Base-by-base conservation (phyloP, 2,797 vertebrate species). In the Sebastes vulpes region DNA sequence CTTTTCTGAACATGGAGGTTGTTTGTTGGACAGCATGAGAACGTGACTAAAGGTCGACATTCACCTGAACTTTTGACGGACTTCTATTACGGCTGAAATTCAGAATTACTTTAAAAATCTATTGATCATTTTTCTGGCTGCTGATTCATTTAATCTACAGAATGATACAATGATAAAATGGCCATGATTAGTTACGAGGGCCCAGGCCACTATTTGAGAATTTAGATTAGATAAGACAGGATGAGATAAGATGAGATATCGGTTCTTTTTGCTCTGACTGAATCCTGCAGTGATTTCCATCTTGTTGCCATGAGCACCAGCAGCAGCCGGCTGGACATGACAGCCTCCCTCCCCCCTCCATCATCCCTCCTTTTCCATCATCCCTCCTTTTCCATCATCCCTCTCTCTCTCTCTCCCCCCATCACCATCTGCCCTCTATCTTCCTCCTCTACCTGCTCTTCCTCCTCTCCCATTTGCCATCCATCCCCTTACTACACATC, bases 301-400 rank as follows among this genome's bases (percentile, higher is more conserved):
- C 86, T 80, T 21, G 89, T 92, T 92, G 89, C 90, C 77, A 90
- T 90, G 87, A 86, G 72, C 79, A 87, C 79, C 79, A 75, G 75
- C 76, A 87, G 75, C 84, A 82, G 71, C 29, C 66, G 46, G 69
- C 82, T 75, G 81, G 81, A 90, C 90, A 80, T 72, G 87, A 84
- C 78, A 69, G 86, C 78, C 78, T 58, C 65, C 3, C 20, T 35
- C 14, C 31, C 28, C 10, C 26, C 11, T 23, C 46, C 52, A 29
- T 16, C 32, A 54, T 81, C 81, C 71, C 54, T 77, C 63, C 25
- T 31, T 65, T 48, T 23, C 46, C 32, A 28, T 16, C 31, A 53
- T 81, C 81, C 71, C 61, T 77, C 63, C 25, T 31, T 65, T 48
- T 23, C 46, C 32, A 28, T 16, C 31, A 53, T 81, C 81, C 71